Percentiles rank a stretch among this genome's conserved stretches.
Conservation (phyloP, 2,113 vertebrate species). For the Phocoena sinus region DNA sequence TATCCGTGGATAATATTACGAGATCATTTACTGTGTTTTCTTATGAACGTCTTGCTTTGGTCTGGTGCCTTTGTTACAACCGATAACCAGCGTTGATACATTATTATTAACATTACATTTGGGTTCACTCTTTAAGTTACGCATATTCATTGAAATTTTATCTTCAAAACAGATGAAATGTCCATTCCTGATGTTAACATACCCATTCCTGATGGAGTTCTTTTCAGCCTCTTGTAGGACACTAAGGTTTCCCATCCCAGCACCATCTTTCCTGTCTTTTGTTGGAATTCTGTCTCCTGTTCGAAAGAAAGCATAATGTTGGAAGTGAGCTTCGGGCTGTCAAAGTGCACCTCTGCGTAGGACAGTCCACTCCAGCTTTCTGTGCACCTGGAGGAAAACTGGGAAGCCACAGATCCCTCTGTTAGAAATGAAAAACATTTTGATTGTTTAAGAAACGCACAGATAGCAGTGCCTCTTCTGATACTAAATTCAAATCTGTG, state of each 20-base stretch:
- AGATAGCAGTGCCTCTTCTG: background rate
- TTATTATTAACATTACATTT: background rate
- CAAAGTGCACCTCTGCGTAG: background rate
- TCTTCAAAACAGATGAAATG: too few species aligned
- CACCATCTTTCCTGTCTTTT: background rate
- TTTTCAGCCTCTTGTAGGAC: background rate
- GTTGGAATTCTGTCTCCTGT: background rate
- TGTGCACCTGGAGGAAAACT: background rate
- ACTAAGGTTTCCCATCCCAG: background rate
- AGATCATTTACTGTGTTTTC: background rate
- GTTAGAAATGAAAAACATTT: background rate
- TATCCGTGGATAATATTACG: too few species aligned
- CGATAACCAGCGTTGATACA: background rate
- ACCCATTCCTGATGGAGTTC: background rate
- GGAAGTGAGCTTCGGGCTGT: background rate
- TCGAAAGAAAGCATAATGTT: fast-evolving
- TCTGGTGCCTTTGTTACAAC: fast-evolving
- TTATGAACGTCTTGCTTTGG: fast-evolving
- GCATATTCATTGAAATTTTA: background rate
- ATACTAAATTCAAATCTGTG: background rate
- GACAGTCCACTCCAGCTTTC: too few species aligned
- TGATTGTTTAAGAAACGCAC: background rate
- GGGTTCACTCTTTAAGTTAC: background rate
- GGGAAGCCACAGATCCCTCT: background rate
- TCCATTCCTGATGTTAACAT: background rate